Percentiles rank a stretch among this genome's conserved stretches.
phyloP scores from a whole-genome alignment of 2,113 vertebrate genomes.

The Lophura nycthemera region DNA sequence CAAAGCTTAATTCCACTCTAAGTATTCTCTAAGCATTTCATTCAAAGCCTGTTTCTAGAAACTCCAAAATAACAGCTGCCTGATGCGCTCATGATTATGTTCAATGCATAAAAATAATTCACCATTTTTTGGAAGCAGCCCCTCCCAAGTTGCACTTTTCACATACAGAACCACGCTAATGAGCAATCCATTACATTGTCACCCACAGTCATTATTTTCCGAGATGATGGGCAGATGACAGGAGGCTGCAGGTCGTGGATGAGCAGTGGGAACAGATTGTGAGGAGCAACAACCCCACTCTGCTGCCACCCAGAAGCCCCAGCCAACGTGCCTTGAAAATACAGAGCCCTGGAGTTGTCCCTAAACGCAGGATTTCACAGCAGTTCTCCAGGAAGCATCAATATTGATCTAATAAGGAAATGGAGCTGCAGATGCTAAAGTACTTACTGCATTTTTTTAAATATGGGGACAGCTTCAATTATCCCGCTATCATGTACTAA shows the following conservation, averaged over 20 bases:
- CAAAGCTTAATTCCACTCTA: not conserved
- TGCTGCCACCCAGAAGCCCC: slow-evolving; percentile 30
- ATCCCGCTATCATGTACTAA: slow-evolving; percentile 11
- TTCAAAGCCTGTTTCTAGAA: slow-evolving; percentile 32
- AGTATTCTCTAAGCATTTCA: not conserved
- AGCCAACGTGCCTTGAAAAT: slow-evolving; percentile 10
- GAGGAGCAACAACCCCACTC: slow-evolving; percentile 20
- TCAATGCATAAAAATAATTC: slow-evolving; percentile 21
- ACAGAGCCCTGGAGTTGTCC: slow-evolving; percentile 2
- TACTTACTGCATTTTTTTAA: not conserved
- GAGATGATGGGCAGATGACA: slow-evolving; percentile 22
- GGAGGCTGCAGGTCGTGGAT: slow-evolving; percentile 58
- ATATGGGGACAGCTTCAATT: slow-evolving; percentile 36
- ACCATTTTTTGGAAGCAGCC: not conserved
- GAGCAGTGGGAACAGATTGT: slow-evolving; percentile 50
- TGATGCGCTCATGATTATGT: slow-evolving; percentile 8
- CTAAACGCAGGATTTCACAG: slow-evolving; percentile 1
- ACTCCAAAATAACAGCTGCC: slow-evolving; percentile 12
- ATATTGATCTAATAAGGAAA: not conserved
- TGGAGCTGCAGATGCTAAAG: slow-evolving; percentile 7
- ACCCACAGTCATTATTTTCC: slow-evolving; percentile 25
- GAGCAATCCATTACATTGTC: slow-evolving; percentile 37
- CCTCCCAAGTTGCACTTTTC: slow-evolving; percentile 19
- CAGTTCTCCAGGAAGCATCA: slow-evolving; percentile 31
- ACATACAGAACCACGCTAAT: not conserved